Evolutionary conservation across 2,888 invertebrate species (phyloP).

Genomic region (Ophioninae sp.): DNA sequence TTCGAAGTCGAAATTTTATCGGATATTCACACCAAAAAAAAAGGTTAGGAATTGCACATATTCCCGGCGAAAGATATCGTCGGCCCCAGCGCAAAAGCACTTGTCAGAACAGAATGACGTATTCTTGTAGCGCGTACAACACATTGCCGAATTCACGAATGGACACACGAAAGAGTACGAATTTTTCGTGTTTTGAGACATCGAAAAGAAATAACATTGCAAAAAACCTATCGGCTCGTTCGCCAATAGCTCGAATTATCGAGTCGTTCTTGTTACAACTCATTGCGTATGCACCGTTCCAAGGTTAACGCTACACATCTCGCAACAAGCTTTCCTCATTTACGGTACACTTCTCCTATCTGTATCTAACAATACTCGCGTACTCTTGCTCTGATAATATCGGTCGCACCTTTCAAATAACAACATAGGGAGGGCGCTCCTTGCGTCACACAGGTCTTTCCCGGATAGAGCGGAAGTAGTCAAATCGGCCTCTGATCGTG

Average conservation of each 20-base stretch:
- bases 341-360: conserved; percentile 40
- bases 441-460: background rate
- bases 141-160: conserved; percentile 46
- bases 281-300: background rate
- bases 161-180: conserved; percentile 24
- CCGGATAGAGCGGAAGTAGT: conserved; percentile 50
- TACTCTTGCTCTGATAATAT: conserved; percentile 33
- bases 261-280: conserved; percentile 54
- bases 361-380: conserved; percentile 55
- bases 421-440: conserved; percentile 19
- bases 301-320: background rate
- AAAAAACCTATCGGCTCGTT: conserved; percentile 45
- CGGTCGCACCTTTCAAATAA: conserved; percentile 24
- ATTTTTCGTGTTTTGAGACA: background rate
- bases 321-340: conserved; percentile 28
- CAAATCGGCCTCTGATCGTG: conserved; percentile 51
- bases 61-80: background rate
- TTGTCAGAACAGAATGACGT: background rate
- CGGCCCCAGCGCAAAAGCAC: background rate
- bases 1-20: background rate
- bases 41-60: background rate
- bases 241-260: conserved; percentile 44
- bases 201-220: background rate
- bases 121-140: conserved; percentile 22
- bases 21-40: background rate